phyloP scores from a whole-genome alignment of 2,888 invertebrate species.

The Beris chalybata region DNA sequence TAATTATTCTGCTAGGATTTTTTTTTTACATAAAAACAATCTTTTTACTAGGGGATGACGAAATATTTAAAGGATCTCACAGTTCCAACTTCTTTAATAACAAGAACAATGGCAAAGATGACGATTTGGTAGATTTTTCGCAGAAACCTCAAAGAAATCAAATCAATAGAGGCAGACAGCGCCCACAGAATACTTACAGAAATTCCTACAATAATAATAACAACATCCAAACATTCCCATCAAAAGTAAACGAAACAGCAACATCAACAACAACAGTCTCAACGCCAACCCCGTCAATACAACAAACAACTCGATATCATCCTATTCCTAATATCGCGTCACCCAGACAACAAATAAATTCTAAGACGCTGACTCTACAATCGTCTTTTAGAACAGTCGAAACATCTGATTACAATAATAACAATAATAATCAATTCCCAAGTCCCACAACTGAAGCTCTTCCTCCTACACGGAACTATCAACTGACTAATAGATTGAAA shows the following conservation, averaged over 20 bases:
- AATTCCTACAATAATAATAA: slow-evolving; percentile 40
- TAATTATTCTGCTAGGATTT: too few relatives aligned
- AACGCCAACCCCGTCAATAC: slow-evolving; percentile 1
- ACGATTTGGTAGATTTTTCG: slow-evolving; percentile 58
- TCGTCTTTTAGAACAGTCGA: slow-evolving; percentile 50
- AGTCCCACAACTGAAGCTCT: slow-evolving; percentile 44
- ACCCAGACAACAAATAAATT: slow-evolving; percentile 41
- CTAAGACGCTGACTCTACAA: slow-evolving; percentile 51
- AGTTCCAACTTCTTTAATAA: slow-evolving; percentile 77
- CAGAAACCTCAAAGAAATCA: slow-evolving; percentile 45
- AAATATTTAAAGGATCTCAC: slow-evolving; percentile 70
- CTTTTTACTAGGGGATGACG: slow-evolving; percentile 56
- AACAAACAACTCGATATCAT: slow-evolving; percentile 9
- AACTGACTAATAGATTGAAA: slow-evolving; percentile 41
- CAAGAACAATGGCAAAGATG: slow-evolving; percentile 63
- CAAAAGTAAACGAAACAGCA: slow-evolving; percentile 34
- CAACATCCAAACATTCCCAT: slow-evolving; percentile 29
- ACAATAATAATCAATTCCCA: slow-evolving; percentile 43
- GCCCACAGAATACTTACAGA: slow-evolving; percentile 46
- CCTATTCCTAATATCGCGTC: slow-evolving; percentile 39
- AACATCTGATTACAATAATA: slow-evolving; percentile 41
- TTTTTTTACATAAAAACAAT: background rate
- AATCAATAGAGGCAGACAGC: slow-evolving; percentile 52
- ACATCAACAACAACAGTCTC: slow-evolving; percentile 34
- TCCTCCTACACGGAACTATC: slow-evolving; percentile 45